Evolutionary conservation across 2,888 invertebrate species (phyloP).

Genomic region (Serripes groenlandicus): DNA sequence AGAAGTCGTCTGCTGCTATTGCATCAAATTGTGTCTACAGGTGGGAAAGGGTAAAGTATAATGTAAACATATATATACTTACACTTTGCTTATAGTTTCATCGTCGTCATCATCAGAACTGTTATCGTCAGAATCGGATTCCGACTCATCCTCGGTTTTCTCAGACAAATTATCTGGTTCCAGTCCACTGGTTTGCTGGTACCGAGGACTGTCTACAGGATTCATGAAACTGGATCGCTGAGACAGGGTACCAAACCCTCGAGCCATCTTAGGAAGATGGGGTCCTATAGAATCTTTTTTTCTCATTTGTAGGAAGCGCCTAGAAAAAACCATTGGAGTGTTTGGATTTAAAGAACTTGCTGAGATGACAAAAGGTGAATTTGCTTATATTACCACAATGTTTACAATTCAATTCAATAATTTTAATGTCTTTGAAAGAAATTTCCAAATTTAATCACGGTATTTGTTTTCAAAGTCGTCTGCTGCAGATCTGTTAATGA

Average conservation of each 20-base stretch:
- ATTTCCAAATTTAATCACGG: too few relatives aligned
- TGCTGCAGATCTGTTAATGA: too few relatives aligned
- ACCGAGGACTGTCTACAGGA: not conserved
- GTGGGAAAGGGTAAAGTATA: too few relatives aligned
- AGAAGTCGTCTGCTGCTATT: too few relatives aligned
- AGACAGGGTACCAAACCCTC: slow-evolving; percentile 25
- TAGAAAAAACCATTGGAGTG: not conserved
- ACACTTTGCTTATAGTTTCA: not conserved
- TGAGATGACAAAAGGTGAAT: not conserved
- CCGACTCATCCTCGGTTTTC: not conserved
- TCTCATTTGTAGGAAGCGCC: slow-evolving; percentile 32
- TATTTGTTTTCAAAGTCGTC: too few relatives aligned
- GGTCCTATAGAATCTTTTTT: slow-evolving; percentile 50
- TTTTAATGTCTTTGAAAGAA: too few relatives aligned
- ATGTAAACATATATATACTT: not conserved
- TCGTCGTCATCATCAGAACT: slow-evolving; percentile 14
- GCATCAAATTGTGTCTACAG: too few relatives aligned
- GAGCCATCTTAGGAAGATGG: slow-evolving; percentile 49
- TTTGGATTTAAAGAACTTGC: not conserved
- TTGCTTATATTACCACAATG: not conserved
- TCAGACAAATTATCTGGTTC: slow-evolving; percentile 1
- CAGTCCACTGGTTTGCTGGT: slow-evolving; percentile 1
- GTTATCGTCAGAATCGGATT: not conserved
- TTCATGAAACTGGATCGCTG: not conserved
- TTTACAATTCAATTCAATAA: too few relatives aligned